Evolutionary conservation across 2,888 invertebrate genomes (phyloP).

Genomic region (Rhabditoides inermis): DNA sequence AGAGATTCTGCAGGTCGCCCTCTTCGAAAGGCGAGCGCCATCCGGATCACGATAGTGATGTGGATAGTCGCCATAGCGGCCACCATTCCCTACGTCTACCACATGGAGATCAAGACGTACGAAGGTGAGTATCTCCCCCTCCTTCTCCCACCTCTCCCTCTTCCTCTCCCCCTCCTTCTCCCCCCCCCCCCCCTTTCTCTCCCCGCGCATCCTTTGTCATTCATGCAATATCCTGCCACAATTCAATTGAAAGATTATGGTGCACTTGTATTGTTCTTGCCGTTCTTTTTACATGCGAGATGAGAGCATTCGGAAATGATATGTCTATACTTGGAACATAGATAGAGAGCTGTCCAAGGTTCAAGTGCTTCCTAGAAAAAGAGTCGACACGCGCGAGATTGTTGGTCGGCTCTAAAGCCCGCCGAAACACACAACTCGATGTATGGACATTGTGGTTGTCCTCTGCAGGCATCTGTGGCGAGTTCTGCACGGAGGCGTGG

Average conservation of each 20-base stretch:
- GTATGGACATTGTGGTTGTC: not conserved
- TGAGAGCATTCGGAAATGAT: too few species aligned
- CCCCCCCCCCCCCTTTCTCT: too few species aligned
- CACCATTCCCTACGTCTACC: constrained; percentile 82
- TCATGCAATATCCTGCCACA: too few species aligned
- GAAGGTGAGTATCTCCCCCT: constrained; percentile 52
- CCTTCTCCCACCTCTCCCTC: too few species aligned
- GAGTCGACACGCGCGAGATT: not conserved
- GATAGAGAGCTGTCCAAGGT: too few species aligned
- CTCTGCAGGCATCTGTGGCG: constrained; percentile 27
- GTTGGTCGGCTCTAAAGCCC: not conserved
- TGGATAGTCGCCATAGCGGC: constrained; percentile 54
- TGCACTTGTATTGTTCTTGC: too few species aligned
- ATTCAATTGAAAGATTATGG: too few species aligned
- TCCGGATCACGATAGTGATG: constrained; percentile 22
- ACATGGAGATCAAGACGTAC: constrained; percentile 57
- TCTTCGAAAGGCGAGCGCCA: constrained; percentile 18
- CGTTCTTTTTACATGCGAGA: not conserved
- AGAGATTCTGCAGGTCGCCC: constrained; percentile 21
- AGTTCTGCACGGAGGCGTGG: constrained; percentile 64
- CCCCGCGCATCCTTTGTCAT: too few species aligned
- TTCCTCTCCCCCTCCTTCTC: too few species aligned
- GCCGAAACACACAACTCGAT: not conserved
- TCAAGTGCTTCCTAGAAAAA: not conserved
- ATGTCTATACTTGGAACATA: too few species aligned